These are phyloP conservation scores for Noctua pronuba DNA, from an alignment of 2,888 invertebrate species.

Conservation along the genomic window DNA sequence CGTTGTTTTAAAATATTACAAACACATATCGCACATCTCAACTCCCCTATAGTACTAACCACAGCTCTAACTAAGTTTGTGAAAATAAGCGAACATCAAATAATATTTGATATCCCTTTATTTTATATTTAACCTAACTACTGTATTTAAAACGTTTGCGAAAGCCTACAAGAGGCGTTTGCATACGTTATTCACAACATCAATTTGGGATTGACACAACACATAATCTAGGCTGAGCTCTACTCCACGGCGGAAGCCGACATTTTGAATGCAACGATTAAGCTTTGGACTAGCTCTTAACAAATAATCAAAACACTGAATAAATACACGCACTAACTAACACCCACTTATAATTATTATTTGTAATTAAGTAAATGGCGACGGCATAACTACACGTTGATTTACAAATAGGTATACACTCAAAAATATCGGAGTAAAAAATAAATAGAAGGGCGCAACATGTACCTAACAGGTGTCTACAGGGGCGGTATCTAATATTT, in stretches of 20 bases:
- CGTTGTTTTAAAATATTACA: constrained; percentile 20
- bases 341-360: constrained; percentile 1
- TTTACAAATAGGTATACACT: background rate
- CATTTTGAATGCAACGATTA: constrained; percentile 15
- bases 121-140: constrained; percentile 26
- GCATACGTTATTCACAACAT: constrained; percentile 43
- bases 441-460: constrained; percentile 46
- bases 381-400: constrained; percentile 1
- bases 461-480: constrained; percentile 74
- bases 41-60: constrained; percentile 5
- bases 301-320: constrained; percentile 21
- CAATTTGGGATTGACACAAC: constrained; percentile 23
- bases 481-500: background rate
- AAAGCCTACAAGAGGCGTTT: constrained; percentile 33
- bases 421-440: background rate
- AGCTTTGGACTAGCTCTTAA: constrained; percentile 1
- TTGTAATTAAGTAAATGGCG: constrained; percentile 1
- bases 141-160: constrained; percentile 18
- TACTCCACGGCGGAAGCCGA: constrained; percentile 6
- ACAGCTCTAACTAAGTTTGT: background rate
- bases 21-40: constrained; percentile 15
- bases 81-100: constrained; percentile 48
- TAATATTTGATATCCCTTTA: constrained; percentile 37
- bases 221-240: constrained; percentile 11
- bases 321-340: constrained; percentile 10